A percentile compares a stretch with the other conserved stretches of the same genome.
Conservation (phyloP, 1,140 invertebrate species). For the Macrocentrus cingulum region DNA sequence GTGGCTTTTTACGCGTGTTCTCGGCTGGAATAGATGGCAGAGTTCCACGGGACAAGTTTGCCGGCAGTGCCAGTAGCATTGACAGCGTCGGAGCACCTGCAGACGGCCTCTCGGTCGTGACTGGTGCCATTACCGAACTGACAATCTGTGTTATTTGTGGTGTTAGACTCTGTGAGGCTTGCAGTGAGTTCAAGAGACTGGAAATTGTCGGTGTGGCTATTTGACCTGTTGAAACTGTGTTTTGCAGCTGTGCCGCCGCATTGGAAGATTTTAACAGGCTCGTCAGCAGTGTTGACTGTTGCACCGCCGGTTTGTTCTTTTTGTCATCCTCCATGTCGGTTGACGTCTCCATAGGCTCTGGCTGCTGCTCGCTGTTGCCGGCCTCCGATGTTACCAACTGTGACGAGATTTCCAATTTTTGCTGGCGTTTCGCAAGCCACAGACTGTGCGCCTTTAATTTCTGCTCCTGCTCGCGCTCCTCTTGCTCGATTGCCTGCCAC, state of each 20-base stretch:
- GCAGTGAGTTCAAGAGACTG: conserved; percentile 57
- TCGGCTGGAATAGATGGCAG: conserved; percentile 38
- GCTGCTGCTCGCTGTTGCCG: conserved; percentile 35
- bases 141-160: conserved; percentile 56
- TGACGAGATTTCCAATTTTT: conserved; percentile 44
- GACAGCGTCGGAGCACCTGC: conserved; percentile 68
- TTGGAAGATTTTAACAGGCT: conserved; percentile 77
- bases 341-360: conserved; percentile 25
- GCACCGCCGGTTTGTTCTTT: conserved; percentile 42
- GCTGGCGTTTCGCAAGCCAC: conserved; percentile 72
- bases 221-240: conserved; percentile 47
- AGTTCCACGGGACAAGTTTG: conserved; percentile 41
- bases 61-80: conserved; percentile 64
- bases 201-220: conserved; percentile 61
- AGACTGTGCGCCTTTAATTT: conserved; percentile 65
- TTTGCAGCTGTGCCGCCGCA: conserved; percentile 54
- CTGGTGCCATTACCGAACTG: conserved; percentile 45
- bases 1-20: no score
- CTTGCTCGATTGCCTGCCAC: conserved; percentile 72
- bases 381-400: conserved; percentile 32
- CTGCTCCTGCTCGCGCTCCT: conserved; percentile 69
- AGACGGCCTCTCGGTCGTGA: conserved; percentile 62
- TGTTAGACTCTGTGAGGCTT: conserved; percentile 42
- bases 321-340: conserved; percentile 43
- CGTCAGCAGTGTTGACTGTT: conserved; percentile 75